These are phyloP conservation scores for Tineola bisselliella DNA, from an alignment of 2,888 invertebrate genomes.

Conservation along the genomic window DNA sequence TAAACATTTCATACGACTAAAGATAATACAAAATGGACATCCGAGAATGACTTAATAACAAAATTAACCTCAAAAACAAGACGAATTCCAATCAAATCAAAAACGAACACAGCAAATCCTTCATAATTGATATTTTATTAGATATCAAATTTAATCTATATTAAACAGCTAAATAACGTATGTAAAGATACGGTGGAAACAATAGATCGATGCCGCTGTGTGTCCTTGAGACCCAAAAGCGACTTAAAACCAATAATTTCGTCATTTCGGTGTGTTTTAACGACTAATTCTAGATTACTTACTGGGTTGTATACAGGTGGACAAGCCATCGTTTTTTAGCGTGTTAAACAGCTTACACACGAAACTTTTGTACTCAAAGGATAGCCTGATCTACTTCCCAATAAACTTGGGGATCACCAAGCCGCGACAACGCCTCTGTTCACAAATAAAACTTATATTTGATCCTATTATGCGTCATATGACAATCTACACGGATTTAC, in stretches of 20 bases:
- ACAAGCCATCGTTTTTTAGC: slow-evolving; percentile 35
- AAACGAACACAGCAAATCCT: too few relatives aligned
- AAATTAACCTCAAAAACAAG: too few relatives aligned
- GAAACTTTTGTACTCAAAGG: background rate
- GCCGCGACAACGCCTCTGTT: background rate
- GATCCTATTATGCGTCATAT: slow-evolving; percentile 36
- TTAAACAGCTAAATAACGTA: background rate
- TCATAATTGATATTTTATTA: background rate
- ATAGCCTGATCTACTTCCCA: background rate
- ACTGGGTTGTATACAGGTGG: slow-evolving; percentile 53
- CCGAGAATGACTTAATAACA: too few relatives aligned
- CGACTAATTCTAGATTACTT: slow-evolving; percentile 23
- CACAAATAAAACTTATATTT: slow-evolving; percentile 8
- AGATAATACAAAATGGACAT: background rate
- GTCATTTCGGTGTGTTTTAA: background rate
- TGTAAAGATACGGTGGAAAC: background rate
- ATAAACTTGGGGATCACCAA: background rate
- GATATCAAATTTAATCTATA: background rate
- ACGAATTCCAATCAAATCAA: too few relatives aligned
- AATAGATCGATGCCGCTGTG: background rate
- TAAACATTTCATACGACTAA: background rate
- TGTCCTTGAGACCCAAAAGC: background rate
- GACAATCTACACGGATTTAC: slow-evolving; percentile 14
- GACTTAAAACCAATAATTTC: background rate
- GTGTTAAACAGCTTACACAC: background rate